Evolutionary conservation across 2,797 vertebrate genomes (phyloP), one percentile per base, ranked within the genome.

Genomic region (Tokudaia tokunoshimensis): DNA sequence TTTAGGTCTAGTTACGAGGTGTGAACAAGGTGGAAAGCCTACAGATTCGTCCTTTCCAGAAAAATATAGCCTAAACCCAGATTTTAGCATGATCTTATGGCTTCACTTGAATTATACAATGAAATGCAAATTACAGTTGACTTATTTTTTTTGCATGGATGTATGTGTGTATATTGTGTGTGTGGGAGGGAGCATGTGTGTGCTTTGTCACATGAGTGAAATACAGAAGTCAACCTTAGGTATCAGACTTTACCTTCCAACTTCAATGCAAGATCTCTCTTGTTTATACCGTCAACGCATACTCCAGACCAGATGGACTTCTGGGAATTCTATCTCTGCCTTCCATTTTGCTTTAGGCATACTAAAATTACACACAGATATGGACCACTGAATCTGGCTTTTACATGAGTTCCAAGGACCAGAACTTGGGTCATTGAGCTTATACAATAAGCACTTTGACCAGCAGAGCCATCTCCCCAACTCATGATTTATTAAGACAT

Each of bases 91-190:
- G 52, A 67, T 55, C 11, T 59, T 9, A 6, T 67, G 57, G 50
- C 13, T 8, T 91, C 15, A n/a, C 31, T 84, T 75, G 76, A 86
- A 15, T 92, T n/a, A 82, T 76, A 4, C 47, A 90, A 0, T 63
- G 41, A 97, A 81, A 91, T 12, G 29, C 85, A 79, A 79, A 85
- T 76, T 95, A 83, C 13, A 80, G 12, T 94, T 92, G 81, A 34
- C 34, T 79, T 31, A 14, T 52, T 15, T 15, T 72, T 37, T 72
- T 34, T 86, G 34, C n/a, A 6, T 37, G 22, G 47, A 5, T 37
- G 34, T 52, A 7, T 37, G 65, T 86, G 65, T 87, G 12, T 24
- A 14, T n/a, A 37, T 20, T 26, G 29, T 52, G 44, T 44, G 59
- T 22, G 78, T 5, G 79, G 12, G 80, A 22, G 47, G 75, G 26